Base-by-base conservation (phyloP, 2,797 vertebrate species). In the Pantherophis alleghaniensis region DNA sequence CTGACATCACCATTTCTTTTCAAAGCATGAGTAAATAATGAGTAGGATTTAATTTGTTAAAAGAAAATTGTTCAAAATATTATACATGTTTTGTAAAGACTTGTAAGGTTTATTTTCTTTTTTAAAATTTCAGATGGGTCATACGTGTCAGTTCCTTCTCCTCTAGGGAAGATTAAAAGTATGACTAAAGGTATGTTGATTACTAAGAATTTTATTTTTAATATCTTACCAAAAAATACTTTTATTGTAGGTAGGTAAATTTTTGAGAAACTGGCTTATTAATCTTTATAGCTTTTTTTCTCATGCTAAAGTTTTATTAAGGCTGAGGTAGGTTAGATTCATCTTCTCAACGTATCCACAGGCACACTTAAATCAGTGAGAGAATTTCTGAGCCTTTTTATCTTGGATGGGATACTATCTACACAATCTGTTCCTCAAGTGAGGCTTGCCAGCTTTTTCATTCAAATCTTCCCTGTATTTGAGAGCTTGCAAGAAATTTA, bases 91-190 rank as follows among this genome's bases (percentile, higher is more conserved):
- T 55, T 1, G 0, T 28, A 66, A 90, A 86, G 2, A 86, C 87
- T 79, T 89, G 0, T 47, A 32, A 87, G 37, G 83, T 88, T 90
- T 56, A 0, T 57, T 91, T 88, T 95, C 47, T 93, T 9, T 28
- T 92, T 96, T 97, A 96, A 94, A 60, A 32, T 97, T 98, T 95
- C 97, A 99, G 99, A 99, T 94, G 99, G 99, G 1, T 99, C 99
- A 94, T 99, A 99, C 0, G 98, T 99, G 94, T 99, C 99, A 92
- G 98, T 99, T 88, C 99, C 99, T 0, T 99, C 99, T 90, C 99
- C 99, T 90, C 97, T 99, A 91, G 99, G 99, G 91, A 99, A 99
- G 97, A 99, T 99, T 96, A 99, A 99, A 97, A 99, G 98, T 98
- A 99, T 99, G 98, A 99, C 99, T 22, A 99, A 99, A 99, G 99